Base-by-base conservation (phyloP, 2,888 invertebrate genomes). In the Mythimna impura region DNA sequence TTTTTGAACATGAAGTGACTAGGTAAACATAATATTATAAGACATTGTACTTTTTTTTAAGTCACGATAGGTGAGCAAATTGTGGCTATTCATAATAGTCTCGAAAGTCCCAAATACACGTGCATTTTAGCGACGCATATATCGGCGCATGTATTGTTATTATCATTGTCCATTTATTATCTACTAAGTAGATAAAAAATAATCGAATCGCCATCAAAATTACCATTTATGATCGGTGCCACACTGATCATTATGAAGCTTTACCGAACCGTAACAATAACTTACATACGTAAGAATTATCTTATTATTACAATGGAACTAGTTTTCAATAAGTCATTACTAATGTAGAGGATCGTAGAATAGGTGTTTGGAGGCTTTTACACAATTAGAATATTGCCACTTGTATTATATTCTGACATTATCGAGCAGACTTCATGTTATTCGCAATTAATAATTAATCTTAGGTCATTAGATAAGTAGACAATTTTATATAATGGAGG, bases 281-380 rank as follows among this genome's bases (percentile, higher is more conserved):
- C 86, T 91, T 92, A 91, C 91, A 94, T 94, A 94, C 93, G 93
- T 95, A 95, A 93, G 93, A 85, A 88, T 69, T 73, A 81, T 66
- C 76, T 78, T 81, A 77, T 36, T 87, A 88, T 88, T 87, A 90
- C 85, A 87, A 86, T 90, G 88, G 80, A 80, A 87, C 87, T 90
- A 91, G 87, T 87, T 88, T 86, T 86, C 81, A 88, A 78, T 88
- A 89, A 88, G 88, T 82, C 80, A 85, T 80, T 85, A 86, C 73
- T 88, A 83, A 87, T 81, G 89, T 94, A 94, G 92, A 89, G 72
- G 88, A 90, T 88, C 73, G 93, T 95, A 93, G 93, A 87, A 89
- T 95, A 95, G 95, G 93, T 91, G 95, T 96, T 96, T 96, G 93
- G 96, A 96, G 88, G 96, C 96, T 96, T 96, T 96, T 96, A 96